Evolutionary conservation across 37 sponge, comb jelly and placozoan genomes (phyloP), one percentile per base, ranked within the genome.

Genomic region (Axinella damicornis): DNA sequence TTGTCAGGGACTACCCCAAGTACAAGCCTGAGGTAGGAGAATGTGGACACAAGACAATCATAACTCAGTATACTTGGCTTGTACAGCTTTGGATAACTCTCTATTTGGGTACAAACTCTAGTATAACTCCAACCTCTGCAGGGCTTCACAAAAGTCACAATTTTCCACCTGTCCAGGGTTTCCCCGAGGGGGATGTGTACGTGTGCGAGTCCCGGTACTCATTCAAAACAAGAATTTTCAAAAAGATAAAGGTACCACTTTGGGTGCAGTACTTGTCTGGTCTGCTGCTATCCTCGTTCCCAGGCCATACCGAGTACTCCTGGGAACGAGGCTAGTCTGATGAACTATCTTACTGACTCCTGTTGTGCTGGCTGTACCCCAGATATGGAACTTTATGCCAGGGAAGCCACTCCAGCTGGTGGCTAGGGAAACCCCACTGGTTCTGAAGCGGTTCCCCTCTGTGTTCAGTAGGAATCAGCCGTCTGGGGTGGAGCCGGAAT

Each of bases 131-230:
- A n/a, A n/a, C n/a, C n/a, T n/a, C n/a, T n/a, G n/a, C n/a, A n/a
- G n/a, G n/a, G n/a, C n/a, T n/a, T n/a, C n/a, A n/a, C n/a, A n/a
- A n/a, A n/a, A n/a, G n/a, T n/a, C n/a, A n/a, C n/a, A n/a, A n/a
- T n/a, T n/a, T n/a, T n/a, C n/a, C n/a, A 46, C 46, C 9, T 46
- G 46, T 46, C 12, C 64, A 81, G 80, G 94, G 92, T 20, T 93
- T 78, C 71, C 32, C 81, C 62, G 86, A 83, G 24, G 89, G 90
- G n/a, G 92, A 96, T 68, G 84, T 88, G 60, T 96, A 62, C 61
- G 92, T 96, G 78, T 96, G 97, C 64, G 89, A 93, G 82, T 88
- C 89, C 9, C 78, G 92, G 40, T 96, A 96, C 65, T 67, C 82
- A 28, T 30, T 63, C 65, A 87, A 84, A 57, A 32, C 79, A n/a